Conservation (phyloP, 2,797 vertebrate species). For the Sternarchorhynchus goeldii region DNA sequence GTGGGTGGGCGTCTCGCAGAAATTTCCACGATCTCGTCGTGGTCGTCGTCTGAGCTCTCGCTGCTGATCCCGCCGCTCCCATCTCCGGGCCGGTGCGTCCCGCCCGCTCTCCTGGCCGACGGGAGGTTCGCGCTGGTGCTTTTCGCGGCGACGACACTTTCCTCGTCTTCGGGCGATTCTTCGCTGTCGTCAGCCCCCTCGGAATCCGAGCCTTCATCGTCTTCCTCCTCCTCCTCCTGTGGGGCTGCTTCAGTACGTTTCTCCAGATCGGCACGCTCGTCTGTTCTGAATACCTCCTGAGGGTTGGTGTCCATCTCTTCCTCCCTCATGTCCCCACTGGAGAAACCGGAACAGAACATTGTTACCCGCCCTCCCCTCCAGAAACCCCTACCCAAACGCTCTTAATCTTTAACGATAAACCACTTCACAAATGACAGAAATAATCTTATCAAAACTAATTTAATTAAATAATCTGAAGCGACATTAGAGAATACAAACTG, state of each 20-base stretch:
- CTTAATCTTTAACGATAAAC: no score
- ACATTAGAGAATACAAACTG: background rate
- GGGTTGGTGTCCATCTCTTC: slow-evolving; percentile 74
- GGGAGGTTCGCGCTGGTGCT: slow-evolving; percentile 46
- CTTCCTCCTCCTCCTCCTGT: slow-evolving; percentile 37
- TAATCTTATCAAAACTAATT: no score
- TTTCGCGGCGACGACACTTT: slow-evolving; percentile 61
- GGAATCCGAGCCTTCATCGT: slow-evolving; percentile 37
- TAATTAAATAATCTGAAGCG: background rate
- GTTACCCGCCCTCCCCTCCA: background rate
- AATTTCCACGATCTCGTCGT: slow-evolving; percentile 40
- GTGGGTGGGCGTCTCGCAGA: background rate
- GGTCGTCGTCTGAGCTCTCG: slow-evolving; percentile 64
- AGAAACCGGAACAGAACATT: slow-evolving; percentile 23
- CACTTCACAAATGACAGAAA: no score
- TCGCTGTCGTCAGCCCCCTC: slow-evolving; percentile 18
- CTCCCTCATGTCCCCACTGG: slow-evolving; percentile 62
- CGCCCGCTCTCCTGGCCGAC: slow-evolving; percentile 2
- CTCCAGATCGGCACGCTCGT: slow-evolving; percentile 52
- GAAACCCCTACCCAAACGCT: no score
- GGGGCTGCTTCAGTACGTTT: slow-evolving; percentile 20
- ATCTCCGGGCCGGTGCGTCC: slow-evolving; percentile 41
- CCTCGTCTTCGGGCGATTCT: slow-evolving; percentile 48
- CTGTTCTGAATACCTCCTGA: slow-evolving; percentile 58
- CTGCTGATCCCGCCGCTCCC: slow-evolving; percentile 54